Evolutionary conservation across 2,797 vertebrate genomes (phyloP), one percentile per base, ranked within the genome.

Genomic region (Bovichtus variegatus): DNA sequence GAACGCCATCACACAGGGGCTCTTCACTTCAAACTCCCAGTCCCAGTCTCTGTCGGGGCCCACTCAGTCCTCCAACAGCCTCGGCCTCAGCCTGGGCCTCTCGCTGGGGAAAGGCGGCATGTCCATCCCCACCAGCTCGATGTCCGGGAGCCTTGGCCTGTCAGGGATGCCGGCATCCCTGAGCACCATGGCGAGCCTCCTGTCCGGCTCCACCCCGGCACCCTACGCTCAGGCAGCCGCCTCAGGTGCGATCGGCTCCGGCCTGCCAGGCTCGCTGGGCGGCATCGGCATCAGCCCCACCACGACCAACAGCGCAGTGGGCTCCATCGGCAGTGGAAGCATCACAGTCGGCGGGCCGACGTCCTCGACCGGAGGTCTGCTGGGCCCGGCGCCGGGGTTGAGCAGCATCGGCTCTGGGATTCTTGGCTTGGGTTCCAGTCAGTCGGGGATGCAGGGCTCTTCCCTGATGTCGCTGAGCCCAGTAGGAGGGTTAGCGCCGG

Each of bases 151-250:
- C 41, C 89, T 95, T 8, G 91, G 90, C 31, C 71, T 95, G 59
- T 92, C 94, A 49, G 94, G 93, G 90, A 94, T 95, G 93, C 90
- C 88, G 85, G 92, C 92, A 11, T 94, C 94, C 76, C 87, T 95
- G 77, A 92, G 81, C 83, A 86, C 64, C 76, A 87, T 95, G 90
- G 75, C 89, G 5, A 74, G 90, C 58, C 87, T 94, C 6, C 82
- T 95, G 44, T 92, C 92, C 8, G 80, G 84, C 79, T 92, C 95
- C 84, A 96, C 95, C 29, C 94, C 96, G 0, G 94, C 96, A 0
- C 96, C 96, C 2, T 97, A 97, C 0, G 96, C 97, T 29, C 96
- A 97, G 92, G 96, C 96, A 0, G 96, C 96, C 1, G 95, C 96
- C 2, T 71, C 86, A 0, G 92, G 91, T 5, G 71, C 91, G 0